phyloP scores from a whole-genome alignment of 2,888 invertebrate genomes.

The Petrolisthes manimaculis region DNA sequence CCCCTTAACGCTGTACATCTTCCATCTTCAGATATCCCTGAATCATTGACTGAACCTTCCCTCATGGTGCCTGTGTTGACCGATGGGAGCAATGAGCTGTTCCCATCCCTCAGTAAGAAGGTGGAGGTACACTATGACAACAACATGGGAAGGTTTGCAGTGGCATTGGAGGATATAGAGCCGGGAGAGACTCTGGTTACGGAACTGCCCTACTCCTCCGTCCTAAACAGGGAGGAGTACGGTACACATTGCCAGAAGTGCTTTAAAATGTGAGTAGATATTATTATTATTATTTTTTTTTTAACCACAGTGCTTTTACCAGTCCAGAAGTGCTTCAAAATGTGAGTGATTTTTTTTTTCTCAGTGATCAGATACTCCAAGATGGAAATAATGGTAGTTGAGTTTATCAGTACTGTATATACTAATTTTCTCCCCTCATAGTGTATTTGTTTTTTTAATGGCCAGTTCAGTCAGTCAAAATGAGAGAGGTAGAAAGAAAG shows the following conservation, averaged over 20 bases:
- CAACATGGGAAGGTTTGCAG: constrained; percentile 67
- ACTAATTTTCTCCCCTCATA: too few relatives aligned
- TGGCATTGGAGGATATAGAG: constrained; percentile 67
- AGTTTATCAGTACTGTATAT: too few relatives aligned
- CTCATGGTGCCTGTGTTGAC: constrained; percentile 50
- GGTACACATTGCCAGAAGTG: constrained; percentile 68
- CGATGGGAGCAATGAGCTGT: constrained; percentile 42
- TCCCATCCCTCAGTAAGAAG: constrained; percentile 55
- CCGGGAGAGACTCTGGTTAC: constrained; percentile 68
- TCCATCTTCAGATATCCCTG: constrained; percentile 29
- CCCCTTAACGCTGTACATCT: too few relatives aligned
- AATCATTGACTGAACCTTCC: constrained; percentile 35
- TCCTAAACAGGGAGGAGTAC: constrained; percentile 67
- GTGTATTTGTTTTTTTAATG: too few relatives aligned
- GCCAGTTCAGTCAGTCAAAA: too few relatives aligned
- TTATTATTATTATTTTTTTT: background rate
- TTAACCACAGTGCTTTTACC: background rate
- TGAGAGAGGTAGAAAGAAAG: too few relatives aligned
- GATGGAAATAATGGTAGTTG: too few relatives aligned
- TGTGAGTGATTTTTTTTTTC: too few relatives aligned
- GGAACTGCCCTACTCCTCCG: constrained; percentile 68
- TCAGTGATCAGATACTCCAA: too few relatives aligned
- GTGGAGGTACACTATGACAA: constrained; percentile 51
- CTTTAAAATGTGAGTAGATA: constrained; percentile 67
- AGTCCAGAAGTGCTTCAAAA: too few relatives aligned